Conservation (phyloP, 2,797 vertebrate species). For the Saxicola maurus region DNA sequence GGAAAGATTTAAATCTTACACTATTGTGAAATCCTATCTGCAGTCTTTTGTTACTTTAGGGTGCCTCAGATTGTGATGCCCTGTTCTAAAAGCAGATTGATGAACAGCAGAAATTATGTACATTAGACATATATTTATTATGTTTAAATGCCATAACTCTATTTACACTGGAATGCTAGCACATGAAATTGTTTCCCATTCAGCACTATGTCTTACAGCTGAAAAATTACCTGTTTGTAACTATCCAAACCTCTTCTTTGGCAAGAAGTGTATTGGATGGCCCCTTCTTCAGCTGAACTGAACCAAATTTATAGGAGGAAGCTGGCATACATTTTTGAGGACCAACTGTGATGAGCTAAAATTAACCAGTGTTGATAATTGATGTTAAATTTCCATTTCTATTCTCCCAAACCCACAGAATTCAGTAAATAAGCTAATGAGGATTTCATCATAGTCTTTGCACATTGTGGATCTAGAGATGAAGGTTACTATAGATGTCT, state of each 20-base stretch:
- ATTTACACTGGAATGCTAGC: background rate
- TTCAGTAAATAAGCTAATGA: background rate
- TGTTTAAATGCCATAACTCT: background rate
- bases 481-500: background rate
- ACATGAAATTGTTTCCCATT: background rate
- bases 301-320: background rate
- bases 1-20: background rate
- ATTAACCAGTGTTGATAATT: background rate
- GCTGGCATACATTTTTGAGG: background rate
- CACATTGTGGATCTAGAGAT: accelerated
- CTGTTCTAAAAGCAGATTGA: background rate
- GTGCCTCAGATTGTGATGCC: accelerated
- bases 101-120: background rate
- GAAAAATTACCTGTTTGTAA: background rate
- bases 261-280: background rate
- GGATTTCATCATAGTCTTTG: background rate
- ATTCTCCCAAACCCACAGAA: background rate
- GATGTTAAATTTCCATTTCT: background rate
- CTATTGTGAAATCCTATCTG: background rate
- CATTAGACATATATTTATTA: background rate
- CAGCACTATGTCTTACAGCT: background rate
- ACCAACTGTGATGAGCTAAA: background rate
- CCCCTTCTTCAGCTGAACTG: background rate
- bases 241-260: background rate
- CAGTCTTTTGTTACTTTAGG: background rate